A percentile compares a stretch with the other conserved stretches of the same genome.
phyloP scores from a whole-genome alignment of 2,797 vertebrate species.

The Sibirionetta formosa region DNA sequence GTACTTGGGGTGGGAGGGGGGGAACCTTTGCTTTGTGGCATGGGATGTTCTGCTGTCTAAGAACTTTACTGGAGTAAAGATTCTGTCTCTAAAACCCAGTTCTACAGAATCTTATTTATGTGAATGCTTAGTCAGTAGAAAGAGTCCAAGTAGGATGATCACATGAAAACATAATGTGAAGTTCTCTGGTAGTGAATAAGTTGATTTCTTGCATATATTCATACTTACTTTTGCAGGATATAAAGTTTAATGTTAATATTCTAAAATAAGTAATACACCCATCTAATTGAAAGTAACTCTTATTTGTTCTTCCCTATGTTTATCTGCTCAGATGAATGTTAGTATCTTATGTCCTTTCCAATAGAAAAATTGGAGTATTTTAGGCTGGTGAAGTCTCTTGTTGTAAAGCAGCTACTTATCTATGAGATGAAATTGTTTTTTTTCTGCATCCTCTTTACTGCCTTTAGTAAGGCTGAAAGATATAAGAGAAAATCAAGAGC shows the following conservation, averaged over 20 bases:
- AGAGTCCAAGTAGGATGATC: neutral
- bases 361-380: neutral
- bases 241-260: neutral
- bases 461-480: too few relatives aligned
- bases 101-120: neutral
- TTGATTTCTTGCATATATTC: neutral
- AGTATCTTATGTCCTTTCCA: neutral
- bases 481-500: neutral
- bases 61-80: neutral
- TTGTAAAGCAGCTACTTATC: neutral
- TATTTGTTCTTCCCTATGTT: conserved; percentile 34
- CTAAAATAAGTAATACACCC: conserved; percentile 5
- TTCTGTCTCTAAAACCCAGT: neutral
- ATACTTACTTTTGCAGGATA: neutral
- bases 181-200: neutral
- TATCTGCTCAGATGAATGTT: neutral
- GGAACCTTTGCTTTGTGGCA: neutral
- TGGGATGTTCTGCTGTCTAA: neutral
- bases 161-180: neutral
- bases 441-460: neutral
- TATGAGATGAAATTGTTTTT: neutral
- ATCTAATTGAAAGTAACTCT: neutral
- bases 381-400: neutral
- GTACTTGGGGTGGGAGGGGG: neutral
- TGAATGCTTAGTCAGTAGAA: neutral